Evolutionary conservation across 2,113 vertebrate genomes (phyloP), one percentile per base, ranked within the genome.

Genomic region (Arenaria interpres): DNA sequence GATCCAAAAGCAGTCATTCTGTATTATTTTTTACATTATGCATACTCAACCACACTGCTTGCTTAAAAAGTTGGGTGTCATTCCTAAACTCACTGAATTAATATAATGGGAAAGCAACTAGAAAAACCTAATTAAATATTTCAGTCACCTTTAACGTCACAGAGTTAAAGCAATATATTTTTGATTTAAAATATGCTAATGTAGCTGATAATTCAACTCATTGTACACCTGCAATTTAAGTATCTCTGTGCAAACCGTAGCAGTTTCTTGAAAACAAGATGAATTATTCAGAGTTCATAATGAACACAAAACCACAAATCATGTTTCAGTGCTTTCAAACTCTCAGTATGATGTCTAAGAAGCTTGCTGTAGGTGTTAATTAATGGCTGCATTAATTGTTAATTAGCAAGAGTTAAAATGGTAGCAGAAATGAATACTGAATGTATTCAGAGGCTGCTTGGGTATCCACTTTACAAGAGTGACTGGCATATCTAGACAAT

Each of bases 341-440:
- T 90, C 93, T 60, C 88, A 45, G 73, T 92, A 45, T 81, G 92
- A 89, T 75, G 69, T 45, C 64, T 90, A 85, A 92, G 85, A 84
- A 90, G 53, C 73, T 93, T 87, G 57, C 60, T 90, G 79, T 81
- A 93, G 68, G 79, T 97, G 85, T 83, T 96, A 95, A 97, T 96
- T 94, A 96, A 96, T 93, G 53, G 48, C 41, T 72, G 39, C 84
- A 96, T 95, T 89, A 92, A 97, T 96, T 96, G 76, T 96, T 96
- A 95, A 97, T 96, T 96, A 96, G 56, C 19, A 89, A 91, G 72
- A 64, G 30, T 91, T 95, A 77, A 95, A 92, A 91, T 64, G 56
- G 66, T 78, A 92, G 19, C 80, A 93, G 32, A 90, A 92, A 87
- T 78, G 19, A 92, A 92, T 78, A 39, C 62, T 63, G 76, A 94